Base-by-base conservation (phyloP, 2,888 invertebrate genomes). In the Zaprionus lineosus region DNA sequence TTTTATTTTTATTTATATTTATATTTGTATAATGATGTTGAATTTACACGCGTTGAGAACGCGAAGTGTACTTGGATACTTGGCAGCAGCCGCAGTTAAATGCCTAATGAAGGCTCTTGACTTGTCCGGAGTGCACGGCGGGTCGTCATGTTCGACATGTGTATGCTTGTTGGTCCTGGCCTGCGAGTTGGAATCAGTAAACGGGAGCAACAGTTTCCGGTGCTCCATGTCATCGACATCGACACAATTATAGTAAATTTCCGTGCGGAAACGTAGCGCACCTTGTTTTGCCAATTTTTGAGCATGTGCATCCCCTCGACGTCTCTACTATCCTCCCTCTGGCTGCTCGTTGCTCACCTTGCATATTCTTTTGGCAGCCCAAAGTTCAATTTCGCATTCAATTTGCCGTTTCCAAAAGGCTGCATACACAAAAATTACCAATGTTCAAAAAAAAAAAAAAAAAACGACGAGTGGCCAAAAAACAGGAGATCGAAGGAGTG, bases 381-480 rank as follows among this genome's bases (percentile, higher is more conserved):
- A 76, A 79, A 79, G 82, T 84, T 79, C 85, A 85, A 83, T 83
- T 83, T 76, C 69, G 85, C 47, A 79, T 85, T 85, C 83, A 82
- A 74, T 79, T 82, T 85, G 59, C 75, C 76, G 68, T 76, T 82
- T 79, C 76, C 74, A 85, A 57, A 63, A 64, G 24, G 62, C 53
- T 61, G 39, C 50, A 61, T 50, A 46, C 60, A 61, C 50, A 69
- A 47, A 56, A 52, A 63, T 48, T 63, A 53, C 53, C 53, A 62
- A 41, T 18, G 40, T 39, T 9, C 12, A 44, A 43, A 39, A 52
- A 47, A 37, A 9, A n/a, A n/a, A n/a, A n/a, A n/a, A 14, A 33
- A 36, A 21, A 12, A 2, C n/a, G n/a, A n/a, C n/a, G n/a, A n/a
- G n/a, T n/a, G n/a, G n/a, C n/a, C n/a, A n/a, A 40, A 1, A n/a